Percentiles rank a stretch among this genome's conserved stretches.
These are phyloP conservation scores for Zosterops hypoxanthus DNA, from an alignment of 2,113 vertebrate species.

Conservation along the genomic window DNA sequence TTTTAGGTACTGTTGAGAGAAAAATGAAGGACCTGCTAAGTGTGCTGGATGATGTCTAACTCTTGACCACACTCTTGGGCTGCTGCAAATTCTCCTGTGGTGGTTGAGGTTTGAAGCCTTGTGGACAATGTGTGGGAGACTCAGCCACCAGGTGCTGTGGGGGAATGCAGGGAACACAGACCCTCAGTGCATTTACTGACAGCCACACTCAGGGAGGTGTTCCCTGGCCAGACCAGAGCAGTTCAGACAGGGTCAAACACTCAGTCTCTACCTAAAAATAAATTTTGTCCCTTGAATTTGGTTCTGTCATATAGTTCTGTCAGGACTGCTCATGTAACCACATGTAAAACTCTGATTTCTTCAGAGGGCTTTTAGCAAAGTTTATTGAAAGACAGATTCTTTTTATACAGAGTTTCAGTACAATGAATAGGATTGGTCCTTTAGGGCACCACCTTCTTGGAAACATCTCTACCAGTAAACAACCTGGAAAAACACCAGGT, in stretches of 20 bases:
- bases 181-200: background rate
- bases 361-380: too few species aligned
- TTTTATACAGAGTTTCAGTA: too few species aligned
- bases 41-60: background rate
- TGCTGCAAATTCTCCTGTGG: background rate
- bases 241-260: background rate
- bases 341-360: too few species aligned
- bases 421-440: too few species aligned
- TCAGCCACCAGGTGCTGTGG: fast-evolving
- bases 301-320: background rate
- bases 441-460: too few species aligned
- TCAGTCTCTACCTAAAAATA: background rate
- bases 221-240: background rate
- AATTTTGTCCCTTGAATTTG: background rate
- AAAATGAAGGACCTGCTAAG: background rate
- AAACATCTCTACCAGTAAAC: too few species aligned
- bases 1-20: background rate
- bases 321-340: too few species aligned
- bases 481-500: too few species aligned
- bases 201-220: background rate
- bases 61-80: background rate
- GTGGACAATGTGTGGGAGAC: too few species aligned
- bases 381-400: too few species aligned
- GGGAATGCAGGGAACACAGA: background rate
- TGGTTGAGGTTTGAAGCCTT: background rate